Percentiles rank a stretch among this genome's conserved stretches.
These are phyloP conservation scores for Axea sp. DNA, from an alignment of 2,888 invertebrate species.

Conservation along the genomic window DNA sequence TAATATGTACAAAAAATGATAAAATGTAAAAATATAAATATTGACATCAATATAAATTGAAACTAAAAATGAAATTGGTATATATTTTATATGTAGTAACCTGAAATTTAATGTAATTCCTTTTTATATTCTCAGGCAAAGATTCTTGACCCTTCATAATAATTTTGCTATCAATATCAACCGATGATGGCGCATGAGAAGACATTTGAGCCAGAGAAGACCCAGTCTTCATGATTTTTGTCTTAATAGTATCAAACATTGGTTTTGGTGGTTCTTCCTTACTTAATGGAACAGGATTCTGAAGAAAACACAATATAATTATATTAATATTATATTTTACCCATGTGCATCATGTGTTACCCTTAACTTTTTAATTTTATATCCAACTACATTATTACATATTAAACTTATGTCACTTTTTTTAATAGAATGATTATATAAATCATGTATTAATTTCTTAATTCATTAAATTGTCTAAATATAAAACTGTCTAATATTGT, in stretches of 20 bases:
- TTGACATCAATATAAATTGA: too few relatives aligned
- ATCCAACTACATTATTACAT: too few relatives aligned
- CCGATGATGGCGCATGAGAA: background rate
- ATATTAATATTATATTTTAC: background rate
- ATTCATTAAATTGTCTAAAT: too few relatives aligned
- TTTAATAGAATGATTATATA: too few relatives aligned
- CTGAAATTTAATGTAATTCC: slow-evolving; percentile 7
- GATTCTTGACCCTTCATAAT: slow-evolving; percentile 15
- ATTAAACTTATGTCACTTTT: too few relatives aligned
- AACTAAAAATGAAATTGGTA: too few relatives aligned
- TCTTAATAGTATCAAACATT: slow-evolving; percentile 50
- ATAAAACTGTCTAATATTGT: too few relatives aligned
- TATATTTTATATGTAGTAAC: too few relatives aligned
- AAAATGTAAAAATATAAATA: too few relatives aligned
- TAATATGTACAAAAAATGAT: too few relatives aligned
- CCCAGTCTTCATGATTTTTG: background rate
- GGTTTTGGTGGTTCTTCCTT: slow-evolving; percentile 59
- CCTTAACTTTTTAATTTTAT: background rate
- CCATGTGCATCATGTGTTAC: too few relatives aligned
- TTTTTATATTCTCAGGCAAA: slow-evolving; percentile 2
- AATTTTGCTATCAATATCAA: background rate
- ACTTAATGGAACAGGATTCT: slow-evolving; percentile 7
- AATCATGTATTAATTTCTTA: too few relatives aligned
- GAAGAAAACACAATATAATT: background rate
- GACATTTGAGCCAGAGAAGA: background rate